phyloP scores from a whole-genome alignment of 2,797 vertebrate species.

The Thalassophryne amazonica region DNA sequence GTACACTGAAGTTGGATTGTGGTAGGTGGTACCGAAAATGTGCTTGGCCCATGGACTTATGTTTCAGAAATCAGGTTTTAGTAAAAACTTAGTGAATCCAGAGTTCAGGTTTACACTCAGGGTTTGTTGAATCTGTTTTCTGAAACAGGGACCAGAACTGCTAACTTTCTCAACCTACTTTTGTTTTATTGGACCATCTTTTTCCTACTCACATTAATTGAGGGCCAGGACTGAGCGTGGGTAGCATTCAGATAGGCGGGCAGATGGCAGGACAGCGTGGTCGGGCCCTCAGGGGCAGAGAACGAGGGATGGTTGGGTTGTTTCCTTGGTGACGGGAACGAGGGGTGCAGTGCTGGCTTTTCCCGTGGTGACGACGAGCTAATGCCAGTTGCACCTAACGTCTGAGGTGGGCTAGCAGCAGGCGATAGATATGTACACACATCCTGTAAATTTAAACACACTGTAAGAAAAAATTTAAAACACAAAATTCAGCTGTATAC shows the following conservation, averaged over 20 bases:
- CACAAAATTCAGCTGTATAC: background rate
- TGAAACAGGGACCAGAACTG: no score
- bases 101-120: no score
- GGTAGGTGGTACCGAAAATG: no score
- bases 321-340: conserved; percentile 79
- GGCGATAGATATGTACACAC: conserved; percentile 39
- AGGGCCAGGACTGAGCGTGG: conserved; percentile 91
- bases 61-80: no score
- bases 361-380: conserved; percentile 65
- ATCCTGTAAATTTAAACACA: conserved; percentile 27
- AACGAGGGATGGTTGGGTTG: conserved; percentile 84
- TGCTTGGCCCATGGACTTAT: no score
- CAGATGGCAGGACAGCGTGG: conserved; percentile 67
- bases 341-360: conserved; percentile 79
- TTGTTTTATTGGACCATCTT: no score
- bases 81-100: no score
- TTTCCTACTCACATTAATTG: conserved; percentile 86
- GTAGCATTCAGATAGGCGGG: conserved; percentile 80
- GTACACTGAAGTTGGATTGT: no score
- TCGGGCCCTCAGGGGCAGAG: conserved; percentile 67
- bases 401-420: conserved; percentile 51
- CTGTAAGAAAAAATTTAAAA: background rate
- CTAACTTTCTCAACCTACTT: no score
- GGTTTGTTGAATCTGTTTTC: no score
- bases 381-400: conserved; percentile 45